These are phyloP conservation scores for Dorcus parallelipipedus DNA, from an alignment of 2,888 invertebrate species.

Conservation along the genomic window DNA sequence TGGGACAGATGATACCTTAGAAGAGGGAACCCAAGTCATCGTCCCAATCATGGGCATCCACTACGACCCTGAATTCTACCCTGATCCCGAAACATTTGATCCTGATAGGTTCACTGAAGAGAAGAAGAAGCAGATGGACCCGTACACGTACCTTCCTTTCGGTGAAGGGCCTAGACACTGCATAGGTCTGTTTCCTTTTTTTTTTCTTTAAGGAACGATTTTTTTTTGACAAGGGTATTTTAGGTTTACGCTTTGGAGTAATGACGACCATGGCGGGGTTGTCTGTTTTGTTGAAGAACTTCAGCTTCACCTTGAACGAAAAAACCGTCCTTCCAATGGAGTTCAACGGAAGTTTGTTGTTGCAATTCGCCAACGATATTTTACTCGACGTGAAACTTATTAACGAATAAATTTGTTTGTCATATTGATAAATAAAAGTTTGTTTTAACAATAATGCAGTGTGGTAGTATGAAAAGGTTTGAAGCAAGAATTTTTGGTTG, in stretches of 20 bases:
- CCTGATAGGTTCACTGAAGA: constrained; percentile 34
- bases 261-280: constrained; percentile 23
- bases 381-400: no score
- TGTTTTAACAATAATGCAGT: no score
- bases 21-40: constrained; percentile 36
- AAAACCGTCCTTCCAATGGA: constrained; percentile 22
- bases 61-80: constrained; percentile 34
- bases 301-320: constrained; percentile 17
- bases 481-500: no score
- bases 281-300: constrained; percentile 14
- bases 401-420: no score
- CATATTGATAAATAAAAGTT: no score
- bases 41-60: constrained; percentile 36
- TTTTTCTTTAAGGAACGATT: constrained; percentile 24
- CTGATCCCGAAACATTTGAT: constrained; percentile 32
- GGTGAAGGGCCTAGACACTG: constrained; percentile 36
- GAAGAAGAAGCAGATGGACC: constrained; percentile 22
- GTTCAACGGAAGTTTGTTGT: not conserved
- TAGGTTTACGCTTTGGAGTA: constrained; percentile 24
- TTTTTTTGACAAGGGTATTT: constrained; percentile 12
- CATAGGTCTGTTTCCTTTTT: constrained; percentile 26
- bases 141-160: constrained; percentile 34
- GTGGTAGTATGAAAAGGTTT: no score
- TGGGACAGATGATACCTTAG: constrained; percentile 34
- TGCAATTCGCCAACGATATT: no score